phyloP scores from a whole-genome alignment of 2,888 invertebrate species.

The Diploptera punctata region DNA sequence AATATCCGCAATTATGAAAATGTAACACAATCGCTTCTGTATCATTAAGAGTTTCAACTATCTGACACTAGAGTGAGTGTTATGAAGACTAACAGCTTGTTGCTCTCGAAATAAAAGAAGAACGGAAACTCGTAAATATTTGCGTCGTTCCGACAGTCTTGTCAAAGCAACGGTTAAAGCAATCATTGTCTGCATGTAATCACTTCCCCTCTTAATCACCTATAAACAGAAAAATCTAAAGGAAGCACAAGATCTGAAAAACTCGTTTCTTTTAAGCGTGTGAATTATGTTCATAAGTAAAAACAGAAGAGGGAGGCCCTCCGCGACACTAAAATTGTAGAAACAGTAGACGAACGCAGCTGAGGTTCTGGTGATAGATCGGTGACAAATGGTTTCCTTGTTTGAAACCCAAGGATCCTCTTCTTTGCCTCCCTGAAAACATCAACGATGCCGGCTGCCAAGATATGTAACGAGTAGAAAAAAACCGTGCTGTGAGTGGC shows the following conservation, averaged over 20 bases:
- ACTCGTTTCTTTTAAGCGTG: constrained; percentile 8
- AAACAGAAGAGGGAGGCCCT: constrained; percentile 10
- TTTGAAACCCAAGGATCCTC: constrained; percentile 5
- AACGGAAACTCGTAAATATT: neutral
- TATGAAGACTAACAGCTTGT: neutral
- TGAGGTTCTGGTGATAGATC: constrained; percentile 31
- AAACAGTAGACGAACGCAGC: constrained; percentile 14
- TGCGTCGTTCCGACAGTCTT: neutral
- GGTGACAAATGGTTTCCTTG: constrained; percentile 35
- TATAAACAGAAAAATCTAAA: neutral
- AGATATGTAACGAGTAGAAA: constrained; percentile 13
- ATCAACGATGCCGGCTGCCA: constrained; percentile 16
- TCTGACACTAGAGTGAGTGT: neutral
- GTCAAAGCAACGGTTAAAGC: neutral
- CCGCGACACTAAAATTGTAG: too few species aligned
- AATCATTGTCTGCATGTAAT: constrained; percentile 11
- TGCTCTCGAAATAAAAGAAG: neutral
- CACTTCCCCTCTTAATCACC: neutral
- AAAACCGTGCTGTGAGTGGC: constrained; percentile 2
- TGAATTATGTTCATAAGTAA: constrained; percentile 6
- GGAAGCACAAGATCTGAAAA: constrained; percentile 16
- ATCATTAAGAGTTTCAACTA: neutral
- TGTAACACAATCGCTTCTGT: neutral
- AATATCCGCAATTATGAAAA: neutral
- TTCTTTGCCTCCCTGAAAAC: neutral